These are phyloP conservation scores for Pachymerium ferrugineum DNA, from an alignment of 2,888 invertebrate genomes.

Conservation along the genomic window DNA sequence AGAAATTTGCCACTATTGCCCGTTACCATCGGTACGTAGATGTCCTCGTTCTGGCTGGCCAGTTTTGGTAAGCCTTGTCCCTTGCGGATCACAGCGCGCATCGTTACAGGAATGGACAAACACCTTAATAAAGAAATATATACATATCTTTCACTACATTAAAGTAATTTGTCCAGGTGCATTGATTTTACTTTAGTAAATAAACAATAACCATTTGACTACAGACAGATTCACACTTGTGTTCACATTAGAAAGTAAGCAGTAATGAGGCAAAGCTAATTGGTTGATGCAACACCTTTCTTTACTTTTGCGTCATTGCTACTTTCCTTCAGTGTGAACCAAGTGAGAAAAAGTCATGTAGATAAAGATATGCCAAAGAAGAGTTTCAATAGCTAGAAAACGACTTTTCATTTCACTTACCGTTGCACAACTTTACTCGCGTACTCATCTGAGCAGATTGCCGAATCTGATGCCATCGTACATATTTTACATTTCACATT, in stretches of 20 bases:
- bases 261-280: too few species aligned
- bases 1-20: constrained; percentile 33
- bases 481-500: constrained; percentile 72
- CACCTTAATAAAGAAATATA: constrained; percentile 51
- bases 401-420: constrained; percentile 41
- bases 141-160: neutral
- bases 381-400: too few species aligned
- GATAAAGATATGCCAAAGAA: too few species aligned
- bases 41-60: constrained; percentile 36
- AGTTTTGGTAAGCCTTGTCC: constrained; percentile 38
- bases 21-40: constrained; percentile 30
- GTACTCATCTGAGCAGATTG: constrained; percentile 49
- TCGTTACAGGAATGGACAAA: constrained; percentile 86
- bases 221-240: too few species aligned
- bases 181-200: too few species aligned
- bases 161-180: too few species aligned
- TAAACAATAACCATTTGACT: too few species aligned
- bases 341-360: too few species aligned
- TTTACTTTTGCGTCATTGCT: too few species aligned
- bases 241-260: too few species aligned
- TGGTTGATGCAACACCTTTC: too few species aligned
- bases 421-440: constrained; percentile 66
- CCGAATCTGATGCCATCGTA: constrained; percentile 53
- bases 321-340: too few species aligned
- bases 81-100: constrained; percentile 73